phyloP scores from a whole-genome alignment of 2,888 invertebrate genomes.

The Trachelus tabidus region DNA sequence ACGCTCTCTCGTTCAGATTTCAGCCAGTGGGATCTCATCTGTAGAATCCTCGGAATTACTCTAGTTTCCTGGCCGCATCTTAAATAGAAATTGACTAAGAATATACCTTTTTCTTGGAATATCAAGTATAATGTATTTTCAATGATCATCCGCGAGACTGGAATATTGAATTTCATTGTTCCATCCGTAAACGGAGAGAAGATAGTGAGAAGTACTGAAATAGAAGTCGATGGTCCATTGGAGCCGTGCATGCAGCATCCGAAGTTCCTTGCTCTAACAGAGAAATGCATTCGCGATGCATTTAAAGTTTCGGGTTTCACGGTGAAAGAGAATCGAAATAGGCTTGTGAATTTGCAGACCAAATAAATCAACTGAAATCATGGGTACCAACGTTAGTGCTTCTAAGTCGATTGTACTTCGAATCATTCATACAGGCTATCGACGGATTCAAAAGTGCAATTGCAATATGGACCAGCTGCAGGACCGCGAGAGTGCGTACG shows the following conservation, averaged over 20 bases:
- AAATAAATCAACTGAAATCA: not conserved
- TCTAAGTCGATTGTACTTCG: not conserved
- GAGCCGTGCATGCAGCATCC: not conserved
- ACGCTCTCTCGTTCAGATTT: constrained; percentile 92
- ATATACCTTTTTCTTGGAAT: not conserved
- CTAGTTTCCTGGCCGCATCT: constrained; percentile 97
- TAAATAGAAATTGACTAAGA: constrained; percentile 33
- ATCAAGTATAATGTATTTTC: not conserved
- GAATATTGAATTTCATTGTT: not conserved
- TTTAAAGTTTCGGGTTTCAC: not conserved
- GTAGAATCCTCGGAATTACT: constrained; percentile 95
- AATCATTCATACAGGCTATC: not conserved
- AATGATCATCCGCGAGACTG: not conserved
- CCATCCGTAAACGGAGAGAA: not conserved
- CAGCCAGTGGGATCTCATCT: constrained; percentile 95
- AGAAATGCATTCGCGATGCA: not conserved
- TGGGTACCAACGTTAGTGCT: not conserved
- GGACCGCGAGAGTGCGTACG: not conserved
- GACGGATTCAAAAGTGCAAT: not conserved
- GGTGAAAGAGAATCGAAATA: not conserved
- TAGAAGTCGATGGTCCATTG: too few species aligned
- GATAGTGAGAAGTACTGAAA: too few species aligned
- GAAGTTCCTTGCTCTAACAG: not conserved
- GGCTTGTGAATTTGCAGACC: not conserved
- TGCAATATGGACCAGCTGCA: not conserved